Evolutionary conservation across 2,797 vertebrate species (phyloP).

Genomic region (Brotula barbata): DNA sequence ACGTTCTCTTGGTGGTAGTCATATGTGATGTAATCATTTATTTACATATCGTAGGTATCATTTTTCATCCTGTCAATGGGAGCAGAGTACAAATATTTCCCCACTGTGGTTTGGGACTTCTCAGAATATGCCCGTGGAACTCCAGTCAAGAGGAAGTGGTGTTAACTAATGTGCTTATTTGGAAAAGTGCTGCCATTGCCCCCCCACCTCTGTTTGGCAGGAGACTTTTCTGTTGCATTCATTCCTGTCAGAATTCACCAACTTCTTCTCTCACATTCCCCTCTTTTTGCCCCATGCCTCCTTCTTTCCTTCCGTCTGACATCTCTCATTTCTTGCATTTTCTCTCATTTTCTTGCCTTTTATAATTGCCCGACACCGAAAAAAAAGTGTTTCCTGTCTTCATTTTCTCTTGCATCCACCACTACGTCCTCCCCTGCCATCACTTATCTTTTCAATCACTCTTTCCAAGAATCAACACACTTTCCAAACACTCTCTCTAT

Average conservation of each 20-base stretch:
- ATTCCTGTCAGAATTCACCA: slow-evolving; percentile 61
- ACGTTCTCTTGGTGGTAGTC: slow-evolving; percentile 19
- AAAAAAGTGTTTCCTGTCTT: not conserved
- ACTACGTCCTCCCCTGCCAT: slow-evolving; percentile 4
- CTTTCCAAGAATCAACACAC: slow-evolving; percentile 29
- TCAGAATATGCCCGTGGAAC: slow-evolving; percentile 52
- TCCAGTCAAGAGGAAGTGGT: slow-evolving; percentile 63
- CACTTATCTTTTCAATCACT: slow-evolving; percentile 23
- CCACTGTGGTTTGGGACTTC: slow-evolving; percentile 45
- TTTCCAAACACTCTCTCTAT: slow-evolving; percentile 39
- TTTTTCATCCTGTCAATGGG: slow-evolving; percentile 67
- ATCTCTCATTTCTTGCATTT: slow-evolving; percentile 40
- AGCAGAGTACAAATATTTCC: slow-evolving; percentile 58
- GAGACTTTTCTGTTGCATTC: slow-evolving; percentile 55
- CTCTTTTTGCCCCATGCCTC: slow-evolving; percentile 9
- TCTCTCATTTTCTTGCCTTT: slow-evolving; percentile 35
- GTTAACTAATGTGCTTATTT: slow-evolving; percentile 67
- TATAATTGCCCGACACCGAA: slow-evolving; percentile 21
- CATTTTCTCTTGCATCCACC: not conserved
- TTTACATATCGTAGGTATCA: slow-evolving; percentile 67
- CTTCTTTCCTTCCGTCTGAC: slow-evolving; percentile 38
- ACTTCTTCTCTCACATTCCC: slow-evolving; percentile 4
- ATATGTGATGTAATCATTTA: slow-evolving; percentile 63
- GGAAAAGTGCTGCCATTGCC: slow-evolving; percentile 42
- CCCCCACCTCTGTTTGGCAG: slow-evolving; percentile 54